phyloP scores from a whole-genome alignment of 2,113 vertebrate genomes.

The Brachionichthys hirsutus region DNA sequence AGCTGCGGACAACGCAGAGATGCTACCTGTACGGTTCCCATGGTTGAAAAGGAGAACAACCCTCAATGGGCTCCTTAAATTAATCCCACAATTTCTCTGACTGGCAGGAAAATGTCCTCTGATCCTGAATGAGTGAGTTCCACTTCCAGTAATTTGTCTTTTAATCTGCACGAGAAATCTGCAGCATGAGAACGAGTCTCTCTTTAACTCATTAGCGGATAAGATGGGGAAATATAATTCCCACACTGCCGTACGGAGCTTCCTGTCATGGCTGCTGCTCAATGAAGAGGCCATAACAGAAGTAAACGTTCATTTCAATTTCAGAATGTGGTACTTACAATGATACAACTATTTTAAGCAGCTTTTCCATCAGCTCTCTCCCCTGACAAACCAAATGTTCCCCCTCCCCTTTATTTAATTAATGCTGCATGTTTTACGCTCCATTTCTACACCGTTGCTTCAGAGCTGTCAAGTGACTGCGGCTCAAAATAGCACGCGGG shows the following conservation, averaged over 20 bases:
- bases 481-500: constrained; percentile 45
- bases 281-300: constrained; percentile 35
- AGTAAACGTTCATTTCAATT: constrained; percentile 48
- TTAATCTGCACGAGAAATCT: constrained; percentile 34
- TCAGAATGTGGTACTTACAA: constrained; percentile 14
- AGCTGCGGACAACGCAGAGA: constrained; percentile 28
- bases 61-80: background rate
- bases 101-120: background rate
- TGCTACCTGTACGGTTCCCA: background rate
- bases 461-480: constrained; percentile 43
- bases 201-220: constrained; percentile 49
- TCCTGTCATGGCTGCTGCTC: constrained; percentile 14
- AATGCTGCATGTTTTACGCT: constrained; percentile 36
- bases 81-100: constrained; percentile 13
- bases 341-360: constrained; percentile 1
- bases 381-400: background rate
- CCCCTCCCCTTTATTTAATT: constrained; percentile 47
- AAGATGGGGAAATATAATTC: constrained; percentile 43
- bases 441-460: constrained; percentile 36
- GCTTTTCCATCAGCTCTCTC: background rate
- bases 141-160: constrained; percentile 46
- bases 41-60: no score
- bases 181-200: constrained; percentile 44
- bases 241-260: constrained; percentile 3
- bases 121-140: constrained; percentile 20